Evolutionary conservation across 1,140 invertebrate species (phyloP), one percentile per base, ranked within the genome.

Genomic region (Pomacea maculata): DNA sequence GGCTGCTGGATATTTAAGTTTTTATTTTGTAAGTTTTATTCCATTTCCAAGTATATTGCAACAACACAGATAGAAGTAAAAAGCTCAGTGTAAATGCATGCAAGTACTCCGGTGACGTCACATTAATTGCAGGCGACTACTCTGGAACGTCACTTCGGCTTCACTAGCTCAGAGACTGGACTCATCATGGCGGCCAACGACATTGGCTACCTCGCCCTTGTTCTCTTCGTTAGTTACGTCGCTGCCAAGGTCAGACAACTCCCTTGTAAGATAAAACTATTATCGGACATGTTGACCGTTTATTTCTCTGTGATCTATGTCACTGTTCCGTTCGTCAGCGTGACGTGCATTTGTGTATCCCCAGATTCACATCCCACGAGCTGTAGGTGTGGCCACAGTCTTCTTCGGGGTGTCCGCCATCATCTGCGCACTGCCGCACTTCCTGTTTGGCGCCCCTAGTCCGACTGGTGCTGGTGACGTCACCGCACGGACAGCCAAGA

Each of bases 341-440:
- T 45, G 34, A 45, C 34, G 34, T 5, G 34, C 5, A 45, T 45
- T 45, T 45, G 34, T 45, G 34, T 45, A 45, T 45, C 1, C 1
- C 34, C 76, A 75, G 57, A 78, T 81, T 14, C 83, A 86, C 73
- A 85, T 85, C 3, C 85, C 85, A 17, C 75, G 82, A 17, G 21
- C 81, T 61, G 65, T 87, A 21, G 81, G 82, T 29, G 1, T 80
- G 0, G 71, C 80, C 12, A 85, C 85, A 15, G 45, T 86, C 15
- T n/a, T 85, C 1, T 88, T 87, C 54, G 86, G 87, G 10, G 8
- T 86, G 0, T 84, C 86, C 0, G 87, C 83, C 11, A 76, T 87
- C 6, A 14, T 85, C 10, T 86, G 87, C 73, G 80, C 81, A 8
- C 45, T 87, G 12, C 86, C 86, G 2, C 78, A 85, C 55, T 87